Conservation (phyloP, 2,797 vertebrate species). For the Sphaeramia orbicularis region DNA sequence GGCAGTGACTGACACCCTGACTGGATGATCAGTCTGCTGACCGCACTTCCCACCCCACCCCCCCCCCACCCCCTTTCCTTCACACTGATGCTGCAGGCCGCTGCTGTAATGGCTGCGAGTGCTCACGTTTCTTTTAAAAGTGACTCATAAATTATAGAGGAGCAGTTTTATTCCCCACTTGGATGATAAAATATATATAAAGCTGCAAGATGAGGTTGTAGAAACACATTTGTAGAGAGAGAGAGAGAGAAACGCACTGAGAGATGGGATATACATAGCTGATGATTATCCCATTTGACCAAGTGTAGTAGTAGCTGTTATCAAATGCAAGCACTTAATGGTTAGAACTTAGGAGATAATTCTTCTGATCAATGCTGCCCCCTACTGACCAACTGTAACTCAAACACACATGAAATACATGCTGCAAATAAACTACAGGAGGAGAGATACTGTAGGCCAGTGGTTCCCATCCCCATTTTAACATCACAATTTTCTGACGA, state of each 20-base stretch:
- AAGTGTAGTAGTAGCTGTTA: neutral
- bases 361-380: slow-evolving; percentile 47
- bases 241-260: neutral
- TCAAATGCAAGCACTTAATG: neutral
- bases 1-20: slow-evolving; percentile 43
- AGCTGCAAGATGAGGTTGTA: neutral
- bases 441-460: no score
- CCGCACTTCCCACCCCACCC: slow-evolving; percentile 19
- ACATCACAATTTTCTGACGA: no score
- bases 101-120: slow-evolving; percentile 41
- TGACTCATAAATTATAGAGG: slow-evolving; percentile 60
- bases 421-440: no score
- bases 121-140: slow-evolving; percentile 54
- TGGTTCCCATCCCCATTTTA: no score
- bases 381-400: slow-evolving; percentile 19
- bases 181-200: slow-evolving; percentile 56
- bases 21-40: slow-evolving; percentile 36
- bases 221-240: slow-evolving; percentile 17
- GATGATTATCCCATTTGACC: slow-evolving; percentile 14
- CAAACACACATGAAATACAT: neutral
- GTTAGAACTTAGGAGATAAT: neutral
- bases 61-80: neutral
- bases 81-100: slow-evolving; percentile 5
- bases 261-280: slow-evolving; percentile 4
- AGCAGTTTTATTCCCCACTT: slow-evolving; percentile 43